Base-by-base conservation (phyloP, 30 jellyfish, hydroid and myxozoan genomes). In the Chironex yamaguchii region DNA sequence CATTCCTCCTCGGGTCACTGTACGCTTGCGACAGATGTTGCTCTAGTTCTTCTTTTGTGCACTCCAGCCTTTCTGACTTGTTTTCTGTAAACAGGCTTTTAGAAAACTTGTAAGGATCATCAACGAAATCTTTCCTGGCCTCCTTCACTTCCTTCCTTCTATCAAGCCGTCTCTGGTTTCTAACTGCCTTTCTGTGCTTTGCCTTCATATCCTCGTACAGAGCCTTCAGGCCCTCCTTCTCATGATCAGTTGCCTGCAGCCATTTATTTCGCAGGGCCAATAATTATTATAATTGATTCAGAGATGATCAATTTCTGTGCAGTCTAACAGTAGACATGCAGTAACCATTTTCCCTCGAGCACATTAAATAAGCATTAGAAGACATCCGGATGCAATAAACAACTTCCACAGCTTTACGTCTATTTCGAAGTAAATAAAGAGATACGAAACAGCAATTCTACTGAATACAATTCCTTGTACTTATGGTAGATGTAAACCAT, bases 61-160 rank as follows among this genome's bases (percentile, higher is more conserved):
- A 58, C 73, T 58, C 73, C 9, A 58, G 73, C 25, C 34, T 58
- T 58, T 25, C 73, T 14, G 34, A 14, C 33, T 25, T 58, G 25
- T 20, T 25, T 58, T 58, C 73, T 14, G 25, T 25, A 58, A 58
- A 58, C 25, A 58, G 73, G 11, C 26, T 58, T 58, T 58, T 58
- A 14, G 73, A 11, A 58, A 58, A 58, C 33, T 58, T 58, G 73
- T 58, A 58, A 20, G 73, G 73, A 21, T 58, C 33, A 20, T 58
- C 33, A 24, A 58, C 12, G 73, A 58, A 58, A 14, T 58, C 34
- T 58, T 11, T 12, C 33, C 33, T 58, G 73, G 34, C 25, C 34
- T 21, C 26, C 26, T 24, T 58, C 73, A 20, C 33, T 20, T 14
- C 73, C 33, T 58, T 58, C 33, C 73, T 58, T 58, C 73, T 58